Base-by-base conservation (phyloP, 2,888 invertebrate genomes). In the Gandaritis pyraliata region DNA sequence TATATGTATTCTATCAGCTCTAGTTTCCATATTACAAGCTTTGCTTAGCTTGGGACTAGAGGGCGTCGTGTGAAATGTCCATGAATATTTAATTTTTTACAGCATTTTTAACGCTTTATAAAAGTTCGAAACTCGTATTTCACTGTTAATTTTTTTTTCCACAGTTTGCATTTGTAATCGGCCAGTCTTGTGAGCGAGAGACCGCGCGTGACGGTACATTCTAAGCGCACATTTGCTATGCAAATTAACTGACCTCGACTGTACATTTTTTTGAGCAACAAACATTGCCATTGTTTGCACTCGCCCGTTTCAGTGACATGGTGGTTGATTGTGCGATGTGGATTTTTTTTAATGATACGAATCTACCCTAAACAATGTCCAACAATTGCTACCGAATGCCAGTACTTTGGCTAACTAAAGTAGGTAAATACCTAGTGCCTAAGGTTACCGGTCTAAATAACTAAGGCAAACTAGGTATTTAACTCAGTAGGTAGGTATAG, bases 161-260 rank as follows among this genome's bases (percentile, higher is more conserved):
- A 48, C 57, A 61, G 54, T 58, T 60, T 60, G 53, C 77, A 75
- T 56, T 50, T 59, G 52, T 59, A 60, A 71, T 71, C 68, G 67
- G 52, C 77, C 71, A 76, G 79, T 83, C 85, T 85, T 86, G 77
- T 77, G 79, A 76, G 76, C 74, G 78, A 79, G 70, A 76, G 77
- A 72, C 72, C 86, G 91, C 82, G 81, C 92, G 93, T 93, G 93
- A 82, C 90, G 81, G 73, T 78, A 83, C 93, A 93, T 93, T 86
- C 90, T 90, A 92, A 92, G 84, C 87, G 86, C 80, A 76, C 85
- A 86, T 88, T 92, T 92, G 88, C 85, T 76, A 93, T 92, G 87
- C 85, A 90, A 92, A 93, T 92, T 81, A 87, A 86, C 85, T 84
- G 86, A 83, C 81, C 83, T 78, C 80, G 76, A 72, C 72, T 72